phyloP scores from a whole-genome alignment of 2,797 vertebrate genomes.

The Pangasius djambal region DNA sequence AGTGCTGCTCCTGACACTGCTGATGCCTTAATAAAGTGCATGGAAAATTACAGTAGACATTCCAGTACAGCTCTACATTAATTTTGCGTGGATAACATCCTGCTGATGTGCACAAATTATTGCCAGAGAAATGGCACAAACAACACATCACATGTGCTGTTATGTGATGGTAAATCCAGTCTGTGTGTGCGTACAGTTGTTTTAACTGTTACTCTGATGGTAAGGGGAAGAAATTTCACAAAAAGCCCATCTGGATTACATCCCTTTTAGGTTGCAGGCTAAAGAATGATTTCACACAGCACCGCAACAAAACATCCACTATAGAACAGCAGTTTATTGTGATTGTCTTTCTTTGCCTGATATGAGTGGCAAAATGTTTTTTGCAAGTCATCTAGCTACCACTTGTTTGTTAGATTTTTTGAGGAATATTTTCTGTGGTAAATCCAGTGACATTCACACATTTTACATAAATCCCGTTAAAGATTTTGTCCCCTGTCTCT shows the following conservation, averaged over 20 bases:
- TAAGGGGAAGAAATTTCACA: neutral
- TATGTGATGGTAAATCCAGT: neutral
- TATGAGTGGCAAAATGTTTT: neutral
- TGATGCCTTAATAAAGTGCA: neutral
- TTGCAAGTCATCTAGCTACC: neutral
- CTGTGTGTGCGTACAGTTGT: neutral
- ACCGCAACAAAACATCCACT: neutral
- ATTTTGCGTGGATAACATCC: neutral
- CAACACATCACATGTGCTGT: neutral
- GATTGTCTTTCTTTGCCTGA: neutral
- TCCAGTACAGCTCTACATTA: neutral
- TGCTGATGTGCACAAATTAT: neutral
- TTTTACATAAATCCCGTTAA: neutral
- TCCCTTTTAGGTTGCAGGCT: neutral
- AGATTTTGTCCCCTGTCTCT: neutral
- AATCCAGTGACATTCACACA: neutral
- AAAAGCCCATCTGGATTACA: neutral
- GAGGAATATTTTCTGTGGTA: neutral
- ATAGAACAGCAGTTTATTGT: no score
- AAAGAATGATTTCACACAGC: neutral
- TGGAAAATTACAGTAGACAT: constrained; percentile 1
- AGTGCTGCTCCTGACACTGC: neutral
- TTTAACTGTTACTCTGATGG: neutral
- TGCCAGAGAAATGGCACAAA: neutral
- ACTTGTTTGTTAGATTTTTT: neutral